phyloP scores from a whole-genome alignment of 1,140 invertebrate genomes.

The Amphibalanus amphitrite region DNA sequence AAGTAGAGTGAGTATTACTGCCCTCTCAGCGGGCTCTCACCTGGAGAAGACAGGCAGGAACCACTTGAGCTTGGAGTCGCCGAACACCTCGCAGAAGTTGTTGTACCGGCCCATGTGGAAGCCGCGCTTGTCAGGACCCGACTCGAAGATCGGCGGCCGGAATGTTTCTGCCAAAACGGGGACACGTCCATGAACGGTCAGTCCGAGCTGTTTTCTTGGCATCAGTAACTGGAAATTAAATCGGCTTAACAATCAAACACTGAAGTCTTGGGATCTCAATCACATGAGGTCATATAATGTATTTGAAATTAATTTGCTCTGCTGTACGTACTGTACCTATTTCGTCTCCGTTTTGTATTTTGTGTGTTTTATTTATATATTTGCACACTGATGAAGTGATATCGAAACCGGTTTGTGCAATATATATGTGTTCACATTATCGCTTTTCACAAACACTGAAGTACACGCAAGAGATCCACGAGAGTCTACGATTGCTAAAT shows the following conservation, averaged over 20 bases:
- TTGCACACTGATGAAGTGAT: too few relatives aligned
- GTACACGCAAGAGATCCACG: neutral
- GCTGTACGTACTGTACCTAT: too few relatives aligned
- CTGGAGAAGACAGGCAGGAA: constrained; percentile 81
- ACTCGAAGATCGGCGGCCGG: constrained; percentile 70
- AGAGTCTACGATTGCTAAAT: neutral
- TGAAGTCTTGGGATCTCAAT: neutral
- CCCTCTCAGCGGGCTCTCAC: constrained; percentile 34
- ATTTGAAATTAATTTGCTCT: too few relatives aligned
- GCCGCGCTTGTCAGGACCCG: constrained; percentile 63
- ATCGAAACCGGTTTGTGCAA: too few relatives aligned
- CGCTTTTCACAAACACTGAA: neutral
- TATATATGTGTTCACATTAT: too few relatives aligned
- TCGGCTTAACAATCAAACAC: neutral
- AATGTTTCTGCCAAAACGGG: constrained; percentile 66
- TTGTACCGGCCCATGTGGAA: constrained; percentile 77
- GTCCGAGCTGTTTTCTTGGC: too few relatives aligned
- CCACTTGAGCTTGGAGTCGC: constrained; percentile 64
- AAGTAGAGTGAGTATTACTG: neutral
- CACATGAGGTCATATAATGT: too few relatives aligned
- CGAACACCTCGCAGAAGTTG: constrained; percentile 93
- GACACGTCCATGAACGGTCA: too few relatives aligned
- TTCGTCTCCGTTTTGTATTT: too few relatives aligned
- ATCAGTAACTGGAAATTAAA: neutral
- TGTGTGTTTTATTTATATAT: too few relatives aligned